Percentiles rank a stretch among this genome's conserved stretches.
Evolutionary conservation across 2,888 invertebrate genomes (phyloP).

Genomic region (Macrophya alboannulata): DNA sequence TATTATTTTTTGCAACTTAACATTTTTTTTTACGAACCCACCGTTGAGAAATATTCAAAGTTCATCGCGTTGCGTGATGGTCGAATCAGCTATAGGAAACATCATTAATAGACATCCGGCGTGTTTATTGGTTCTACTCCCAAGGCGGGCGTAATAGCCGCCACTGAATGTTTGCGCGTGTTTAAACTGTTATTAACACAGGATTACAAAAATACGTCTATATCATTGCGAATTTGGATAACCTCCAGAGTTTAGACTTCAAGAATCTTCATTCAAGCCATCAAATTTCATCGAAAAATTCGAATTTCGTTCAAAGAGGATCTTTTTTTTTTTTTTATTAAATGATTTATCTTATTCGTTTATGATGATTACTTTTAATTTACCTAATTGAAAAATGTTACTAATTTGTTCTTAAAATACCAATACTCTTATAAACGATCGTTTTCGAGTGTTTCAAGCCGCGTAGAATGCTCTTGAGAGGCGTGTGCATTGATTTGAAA

Average conservation of each 20-base stretch:
- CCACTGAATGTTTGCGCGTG: conserved; percentile 30
- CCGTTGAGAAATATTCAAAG: not conserved
- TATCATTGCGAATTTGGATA: not conserved
- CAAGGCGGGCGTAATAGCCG: conserved; percentile 14
- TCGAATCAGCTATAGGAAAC: conserved; percentile 33
- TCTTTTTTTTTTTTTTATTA: not conserved
- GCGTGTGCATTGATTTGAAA: conserved; percentile 54
- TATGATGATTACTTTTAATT: not conserved
- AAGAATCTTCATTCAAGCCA: not conserved
- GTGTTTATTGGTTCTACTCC: conserved; percentile 46
- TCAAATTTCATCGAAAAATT: not conserved
- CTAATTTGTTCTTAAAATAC: conserved; percentile 6
- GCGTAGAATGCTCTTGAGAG: conserved; percentile 1
- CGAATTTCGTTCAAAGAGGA: not conserved
- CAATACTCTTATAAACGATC: not conserved
- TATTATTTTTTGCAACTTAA: conserved; percentile 20
- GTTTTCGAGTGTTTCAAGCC: not conserved
- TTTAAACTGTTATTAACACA: conserved; percentile 43
- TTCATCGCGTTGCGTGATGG: not conserved
- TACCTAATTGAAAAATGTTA: not conserved
- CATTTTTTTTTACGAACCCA: not conserved
- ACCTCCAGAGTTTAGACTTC: not conserved
- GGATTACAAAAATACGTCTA: conserved; percentile 24
- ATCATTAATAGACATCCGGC: conserved; percentile 54
- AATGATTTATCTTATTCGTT: not conserved